Evolutionary conservation across 2,113 vertebrate species (phyloP).

Genomic region (Catharus bicknelli): DNA sequence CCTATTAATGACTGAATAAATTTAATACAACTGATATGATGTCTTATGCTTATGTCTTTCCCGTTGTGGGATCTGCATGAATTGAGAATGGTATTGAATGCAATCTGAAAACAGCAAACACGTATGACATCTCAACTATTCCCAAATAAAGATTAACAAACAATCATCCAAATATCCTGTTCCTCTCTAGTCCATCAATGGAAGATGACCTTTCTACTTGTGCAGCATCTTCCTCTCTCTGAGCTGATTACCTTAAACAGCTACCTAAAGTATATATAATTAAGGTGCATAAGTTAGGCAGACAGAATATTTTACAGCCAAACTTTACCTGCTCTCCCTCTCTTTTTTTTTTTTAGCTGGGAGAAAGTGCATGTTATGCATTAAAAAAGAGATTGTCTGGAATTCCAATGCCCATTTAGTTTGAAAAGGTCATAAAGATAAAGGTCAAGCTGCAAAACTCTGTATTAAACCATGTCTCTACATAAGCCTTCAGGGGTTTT

Average conservation of each 20-base stretch:
- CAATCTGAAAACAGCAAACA: constrained; percentile 53
- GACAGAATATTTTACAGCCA: background rate
- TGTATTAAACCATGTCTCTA: constrained; percentile 31
- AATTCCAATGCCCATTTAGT: constrained; percentile 43
- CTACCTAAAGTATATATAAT: background rate
- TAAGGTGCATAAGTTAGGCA: background rate
- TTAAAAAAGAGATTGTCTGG: constrained; percentile 13
- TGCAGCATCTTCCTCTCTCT: background rate
- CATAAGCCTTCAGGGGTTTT: constrained; percentile 46
- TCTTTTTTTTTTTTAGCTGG: background rate
- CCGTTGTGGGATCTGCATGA: constrained; percentile 13
- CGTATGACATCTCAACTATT: constrained; percentile 4
- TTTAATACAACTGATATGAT: background rate
- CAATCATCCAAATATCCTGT: background rate
- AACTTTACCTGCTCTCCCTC: background rate
- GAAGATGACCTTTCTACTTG: background rate
- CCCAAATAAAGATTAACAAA: background rate
- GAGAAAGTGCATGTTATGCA: background rate
- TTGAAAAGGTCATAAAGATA: constrained; percentile 60
- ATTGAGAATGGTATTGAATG: constrained; percentile 45
- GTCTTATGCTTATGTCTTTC: background rate
- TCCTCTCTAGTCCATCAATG: background rate
- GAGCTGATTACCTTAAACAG: background rate
- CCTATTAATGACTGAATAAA: background rate
- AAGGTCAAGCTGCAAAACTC: constrained; percentile 50